A percentile compares a stretch with the other conserved stretches of the same genome.
Conservation (phyloP, 2,797 vertebrate genomes). For the Lepilemur septentrionalis region DNA sequence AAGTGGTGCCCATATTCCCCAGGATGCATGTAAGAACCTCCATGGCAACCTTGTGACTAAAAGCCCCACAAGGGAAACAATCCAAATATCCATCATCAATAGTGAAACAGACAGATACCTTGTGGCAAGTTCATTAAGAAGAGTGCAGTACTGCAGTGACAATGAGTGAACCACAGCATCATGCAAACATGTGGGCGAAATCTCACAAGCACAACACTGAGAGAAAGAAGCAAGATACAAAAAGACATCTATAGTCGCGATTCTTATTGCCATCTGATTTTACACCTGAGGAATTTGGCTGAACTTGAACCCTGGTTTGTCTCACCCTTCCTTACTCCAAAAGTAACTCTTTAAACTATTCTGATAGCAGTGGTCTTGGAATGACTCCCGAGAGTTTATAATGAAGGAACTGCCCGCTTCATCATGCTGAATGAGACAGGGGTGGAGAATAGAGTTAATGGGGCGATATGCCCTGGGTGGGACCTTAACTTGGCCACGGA, state of each 20-base stretch:
- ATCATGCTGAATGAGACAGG: background rate
- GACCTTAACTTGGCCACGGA: background rate
- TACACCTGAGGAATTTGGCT: too few relatives aligned
- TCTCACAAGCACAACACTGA: background rate
- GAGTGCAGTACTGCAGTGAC: background rate
- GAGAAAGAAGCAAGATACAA: rapidly evolving
- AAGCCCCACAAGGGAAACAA: rapidly evolving
- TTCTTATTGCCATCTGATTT: background rate
- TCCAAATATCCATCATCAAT: rapidly evolving
- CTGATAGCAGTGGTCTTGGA: background rate
- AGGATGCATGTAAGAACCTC: background rate
- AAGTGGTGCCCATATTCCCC: background rate
- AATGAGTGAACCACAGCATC: background rate
- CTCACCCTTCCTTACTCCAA: background rate
- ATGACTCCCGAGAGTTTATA: background rate
- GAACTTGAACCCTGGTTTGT: background rate
- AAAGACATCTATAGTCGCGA: rapidly evolving
- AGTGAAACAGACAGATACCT: background rate
- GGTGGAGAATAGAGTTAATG: background rate
- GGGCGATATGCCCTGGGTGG: background rate
- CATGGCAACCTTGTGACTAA: rapidly evolving
- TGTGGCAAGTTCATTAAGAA: too few relatives aligned
- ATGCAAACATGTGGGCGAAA: background rate
- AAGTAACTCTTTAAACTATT: background rate
- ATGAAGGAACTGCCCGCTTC: background rate